These are phyloP conservation scores for Ranitomeya variabilis DNA, from an alignment of 2,113 vertebrate species.

Conservation along the genomic window DNA sequence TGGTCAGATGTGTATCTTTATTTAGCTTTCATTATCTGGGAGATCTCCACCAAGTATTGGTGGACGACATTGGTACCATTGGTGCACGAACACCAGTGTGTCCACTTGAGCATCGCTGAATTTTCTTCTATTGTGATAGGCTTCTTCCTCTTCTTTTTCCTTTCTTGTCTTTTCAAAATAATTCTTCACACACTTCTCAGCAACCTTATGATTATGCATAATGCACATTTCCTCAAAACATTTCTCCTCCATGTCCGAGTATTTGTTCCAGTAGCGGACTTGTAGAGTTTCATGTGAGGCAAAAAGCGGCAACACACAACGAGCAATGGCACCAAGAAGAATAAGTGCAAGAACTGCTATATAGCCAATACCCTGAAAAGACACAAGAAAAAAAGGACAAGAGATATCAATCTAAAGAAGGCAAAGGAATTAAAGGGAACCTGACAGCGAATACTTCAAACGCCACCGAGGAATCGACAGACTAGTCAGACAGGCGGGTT, in stretches of 20 bases:
- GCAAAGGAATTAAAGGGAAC: too few relatives aligned
- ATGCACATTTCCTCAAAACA: slow-evolving; percentile 29
- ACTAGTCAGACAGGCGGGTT: too few relatives aligned
- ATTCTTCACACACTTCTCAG: slow-evolving; percentile 5
- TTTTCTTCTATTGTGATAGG: background rate
- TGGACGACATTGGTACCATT: slow-evolving; percentile 29
- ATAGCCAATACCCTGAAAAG: slow-evolving; percentile 21
- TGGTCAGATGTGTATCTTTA: background rate
- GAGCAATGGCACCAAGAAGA: background rate
- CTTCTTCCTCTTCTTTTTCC: background rate
- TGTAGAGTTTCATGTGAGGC: background rate
- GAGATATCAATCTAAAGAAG: background rate
- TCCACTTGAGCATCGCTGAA: background rate
- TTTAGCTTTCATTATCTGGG: background rate
- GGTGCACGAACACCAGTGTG: slow-evolving; percentile 25
- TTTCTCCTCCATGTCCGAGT: slow-evolving; percentile 36
- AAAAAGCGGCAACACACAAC: background rate
- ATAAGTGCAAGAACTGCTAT: slow-evolving; percentile 18
- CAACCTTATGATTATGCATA: slow-evolving; percentile 5
- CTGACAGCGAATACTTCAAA: too few relatives aligned
- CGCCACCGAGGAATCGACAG: too few relatives aligned
- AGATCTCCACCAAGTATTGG: background rate
- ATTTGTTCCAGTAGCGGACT: slow-evolving; percentile 19
- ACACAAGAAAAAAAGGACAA: background rate
- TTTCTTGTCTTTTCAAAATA: slow-evolving; percentile 12